Evolutionary conservation across 53 echinoderm and acorn worm genomes (phyloP).

Genomic region (Arbacia lixula): DNA sequence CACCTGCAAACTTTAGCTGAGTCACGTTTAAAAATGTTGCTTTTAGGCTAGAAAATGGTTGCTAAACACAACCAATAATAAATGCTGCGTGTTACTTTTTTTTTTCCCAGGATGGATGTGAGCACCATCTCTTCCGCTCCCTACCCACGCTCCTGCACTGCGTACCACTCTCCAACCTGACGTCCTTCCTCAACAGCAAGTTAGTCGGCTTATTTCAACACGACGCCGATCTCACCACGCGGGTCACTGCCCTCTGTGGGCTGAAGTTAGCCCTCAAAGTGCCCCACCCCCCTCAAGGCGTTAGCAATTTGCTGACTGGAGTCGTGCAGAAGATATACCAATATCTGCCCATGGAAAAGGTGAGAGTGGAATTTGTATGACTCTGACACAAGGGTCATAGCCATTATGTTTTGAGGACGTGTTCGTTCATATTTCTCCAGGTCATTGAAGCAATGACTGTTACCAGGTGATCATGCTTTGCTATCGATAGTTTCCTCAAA

Average conservation of each 20-base stretch:
- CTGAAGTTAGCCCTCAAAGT: constrained; percentile 7
- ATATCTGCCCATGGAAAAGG: constrained; percentile 16
- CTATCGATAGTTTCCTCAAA: too few species aligned
- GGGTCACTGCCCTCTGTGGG: constrained; percentile 15
- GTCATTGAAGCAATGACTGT: too few species aligned
- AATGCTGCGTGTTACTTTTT: neutral
- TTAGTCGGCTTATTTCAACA: constrained; percentile 25
- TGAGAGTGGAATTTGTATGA: neutral
- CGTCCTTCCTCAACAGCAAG: constrained; percentile 3
- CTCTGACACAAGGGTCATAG: too few species aligned
- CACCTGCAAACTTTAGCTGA: too few species aligned
- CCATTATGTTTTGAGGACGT: too few species aligned
- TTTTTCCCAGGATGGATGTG: constrained; percentile 20
- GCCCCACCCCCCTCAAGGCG: constrained; percentile 18
- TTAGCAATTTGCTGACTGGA: constrained; percentile 29
- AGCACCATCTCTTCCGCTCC: constrained; percentile 1
- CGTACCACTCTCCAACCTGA: neutral
- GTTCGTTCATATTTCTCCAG: too few species aligned
- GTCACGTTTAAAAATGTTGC: too few species aligned
- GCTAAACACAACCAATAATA: too few species aligned
- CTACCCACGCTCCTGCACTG: constrained; percentile 13
- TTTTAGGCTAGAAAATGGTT: too few species aligned
- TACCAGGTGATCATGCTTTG: too few species aligned
- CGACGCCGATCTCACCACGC: neutral
- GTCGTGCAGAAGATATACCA: constrained; percentile 19